Base-by-base conservation (phyloP, 1,140 invertebrate genomes). In the Drosophila fuyamai region DNA sequence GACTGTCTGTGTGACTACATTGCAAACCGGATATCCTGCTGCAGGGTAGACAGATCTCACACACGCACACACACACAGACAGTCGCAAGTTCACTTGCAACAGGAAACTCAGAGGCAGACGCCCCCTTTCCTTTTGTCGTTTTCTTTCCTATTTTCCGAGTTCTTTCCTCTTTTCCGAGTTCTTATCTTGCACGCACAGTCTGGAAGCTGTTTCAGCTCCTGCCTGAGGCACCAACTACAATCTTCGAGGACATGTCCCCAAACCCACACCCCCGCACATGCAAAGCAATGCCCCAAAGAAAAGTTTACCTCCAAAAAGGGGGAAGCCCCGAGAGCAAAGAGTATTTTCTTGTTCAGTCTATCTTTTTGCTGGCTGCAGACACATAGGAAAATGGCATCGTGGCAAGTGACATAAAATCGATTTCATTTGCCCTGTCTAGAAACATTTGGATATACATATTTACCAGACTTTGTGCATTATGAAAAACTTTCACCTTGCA, bases 331-430 rank as follows among this genome's bases (percentile, higher is more conserved):
- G 44, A 43, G 47, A 59, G 59, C 47, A 66, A 58, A 59, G 56
- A 54, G 50, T 63, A 43, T 74, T 79, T 81, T 48, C 63, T 50
- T 70, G 61, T 47, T 40, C 7, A 40, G 29, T 71, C 51, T 75
- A 14, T 48, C 56, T 59, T 44, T 46, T 36, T 48, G 18, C 38
- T 50, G 27, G 58, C 53, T 76, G 76, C 78, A 79, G 57, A 74
- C 54, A 61, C 32, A 13, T 40, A 46, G 53, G 70, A 63, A 76
- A 47, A 60, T 68, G 27, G 51, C 38, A 76, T 63, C 46, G 58
- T 88, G 84, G 63, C 80, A 74, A 76, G 68, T 88, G 84, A 88
- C 84, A 88, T 53, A 88, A 88, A 88, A 88, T 89, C 84, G 84
- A 88, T 88, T 89, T 88, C 80, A 66, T 68, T 81, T 78, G 48